A percentile compares a stretch with the other conserved stretches of the same genome.
phyloP scores from a whole-genome alignment of 2,888 invertebrate genomes.

The Drosophila pseudotakahashii region DNA sequence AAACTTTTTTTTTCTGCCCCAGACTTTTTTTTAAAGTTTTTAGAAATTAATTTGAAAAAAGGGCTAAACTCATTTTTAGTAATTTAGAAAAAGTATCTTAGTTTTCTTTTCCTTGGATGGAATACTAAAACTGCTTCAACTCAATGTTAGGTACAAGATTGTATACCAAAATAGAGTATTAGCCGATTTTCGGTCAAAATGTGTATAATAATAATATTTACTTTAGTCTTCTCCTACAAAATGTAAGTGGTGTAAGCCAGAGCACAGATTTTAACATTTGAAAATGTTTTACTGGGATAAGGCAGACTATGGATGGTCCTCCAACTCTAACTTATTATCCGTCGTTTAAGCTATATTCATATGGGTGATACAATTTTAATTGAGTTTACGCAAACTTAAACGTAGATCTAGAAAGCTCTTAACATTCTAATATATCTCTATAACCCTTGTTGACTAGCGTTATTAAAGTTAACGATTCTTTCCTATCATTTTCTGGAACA shows the following conservation, averaged over 20 bases:
- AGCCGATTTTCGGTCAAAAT: slow-evolving; percentile 23
- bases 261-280: slow-evolving; percentile 7
- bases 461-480: not conserved
- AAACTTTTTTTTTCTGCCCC: too few relatives aligned
- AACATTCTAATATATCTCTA: not conserved
- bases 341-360: slow-evolving; percentile 6
- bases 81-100: not conserved
- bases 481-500: not conserved
- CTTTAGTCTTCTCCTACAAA: slow-evolving; percentile 14
- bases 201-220: slow-evolving; percentile 12
- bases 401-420: slow-evolving; percentile 1
- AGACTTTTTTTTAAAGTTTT: not conserved
- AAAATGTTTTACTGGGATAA: not conserved
- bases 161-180: slow-evolving; percentile 42
- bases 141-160: slow-evolving; percentile 11
- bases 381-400: not conserved
- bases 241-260: not conserved
- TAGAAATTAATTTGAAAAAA: not conserved
- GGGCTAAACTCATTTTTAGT: not conserved
- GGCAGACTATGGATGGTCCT: not conserved
- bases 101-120: not conserved
- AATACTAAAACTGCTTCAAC: not conserved
- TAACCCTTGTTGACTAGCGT: not conserved
- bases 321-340: not conserved
- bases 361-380: slow-evolving; percentile 34